Base-by-base conservation (phyloP, 2,113 vertebrate species). In the Barbus barbus region DNA sequence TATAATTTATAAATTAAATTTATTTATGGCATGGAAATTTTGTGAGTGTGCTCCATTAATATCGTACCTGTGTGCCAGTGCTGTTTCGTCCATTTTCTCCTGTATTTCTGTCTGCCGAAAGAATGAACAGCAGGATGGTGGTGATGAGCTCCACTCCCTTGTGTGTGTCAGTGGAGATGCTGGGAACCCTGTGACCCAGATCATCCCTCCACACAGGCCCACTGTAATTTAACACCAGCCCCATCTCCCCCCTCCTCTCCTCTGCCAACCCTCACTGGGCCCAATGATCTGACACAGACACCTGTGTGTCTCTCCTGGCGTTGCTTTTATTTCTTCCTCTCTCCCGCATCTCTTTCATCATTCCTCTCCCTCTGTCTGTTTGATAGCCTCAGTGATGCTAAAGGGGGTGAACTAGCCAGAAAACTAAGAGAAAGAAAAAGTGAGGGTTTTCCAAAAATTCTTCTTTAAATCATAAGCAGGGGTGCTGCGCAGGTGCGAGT, bases 81-180 rank as follows among this genome's bases (percentile, higher is more conserved):
- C n/a, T 41, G 16, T 31, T 69, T 58, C 3, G 28, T 67, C 38
- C 36, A 13, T 73, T 48, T 63, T 44, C 9, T 38, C 14, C 46
- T 38, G 38, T 63, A 24, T 51, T 85, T 75, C 16, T 51, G 26
- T 53, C 83, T 89, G 69, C 41, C 9, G 4, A 41, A 9, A 88
- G 88, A 86, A 86, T 85, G 88, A 89, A 88, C 89, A 89, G 88
- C 87, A 90, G 89, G 89, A 90, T 92, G 89, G 86, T 89, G 91
- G 88, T 92, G 89, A 84, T 89, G 90, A 87, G 92, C 88, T 88
- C 78, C 87, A 82, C 82, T 91, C 89, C 90, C 90, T 88, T 90
- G 91, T 83, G 84, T 91, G 91, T 91, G 61, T 92, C 92, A 92
- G 76, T 90, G 85, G 86, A 90, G 60, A 88, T 90, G 91, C 91